Evolutionary conservation across 2,113 vertebrate genomes (phyloP), one percentile per base, ranked within the genome.

Genomic region (Collichthys lucidus): DNA sequence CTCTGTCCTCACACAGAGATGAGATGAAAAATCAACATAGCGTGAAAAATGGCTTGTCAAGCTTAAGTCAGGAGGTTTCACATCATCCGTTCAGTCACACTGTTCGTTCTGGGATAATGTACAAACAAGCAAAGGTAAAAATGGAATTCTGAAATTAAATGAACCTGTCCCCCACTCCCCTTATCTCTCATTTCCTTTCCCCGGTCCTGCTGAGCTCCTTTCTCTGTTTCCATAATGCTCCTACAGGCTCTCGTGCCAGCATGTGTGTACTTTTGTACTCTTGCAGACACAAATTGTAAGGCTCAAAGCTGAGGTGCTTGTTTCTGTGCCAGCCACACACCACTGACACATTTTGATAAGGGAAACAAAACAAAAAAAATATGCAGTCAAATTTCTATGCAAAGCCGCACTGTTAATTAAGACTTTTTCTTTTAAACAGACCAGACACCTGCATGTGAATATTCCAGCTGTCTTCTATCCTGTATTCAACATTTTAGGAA

Each of bases 301-400:
- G 77, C 82, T 86, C 47, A 79, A 57, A 62, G 82, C 73, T 71
- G 49, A 81, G 60, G 65, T 64, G 53, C 26, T 81, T 78, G 74
- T 76, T 67, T 76, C 31, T 78, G 47, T 86, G 79, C 82, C 78
- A 90, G 74, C 57, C 29, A 3, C 56, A 72, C 24, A 70, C 22
- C 47, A 77, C 74, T 83, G 87, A 87, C 82, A 81, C 72, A 75
- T 70, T 92, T 81, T 86, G 83, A 92, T 88, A 82, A 86, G 63
- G 47, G 40, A 81, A 78, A 87, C 68, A 77, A 63, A 40, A 87
- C 68, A 61, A 62, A 56, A 55, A n/a, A 3, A 29, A 82, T 87
- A 85, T 79, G 74, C 35, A 79, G 79, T 85, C 19, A 73, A 19
- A 77, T 74, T 86, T 85, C 62, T 79, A 24, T 79, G 46, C 44